Percentiles rank a stretch among this genome's conserved stretches.
phyloP scores from a whole-genome alignment of 1,140 invertebrate species.

The Aporrectodea caliginosa region DNA sequence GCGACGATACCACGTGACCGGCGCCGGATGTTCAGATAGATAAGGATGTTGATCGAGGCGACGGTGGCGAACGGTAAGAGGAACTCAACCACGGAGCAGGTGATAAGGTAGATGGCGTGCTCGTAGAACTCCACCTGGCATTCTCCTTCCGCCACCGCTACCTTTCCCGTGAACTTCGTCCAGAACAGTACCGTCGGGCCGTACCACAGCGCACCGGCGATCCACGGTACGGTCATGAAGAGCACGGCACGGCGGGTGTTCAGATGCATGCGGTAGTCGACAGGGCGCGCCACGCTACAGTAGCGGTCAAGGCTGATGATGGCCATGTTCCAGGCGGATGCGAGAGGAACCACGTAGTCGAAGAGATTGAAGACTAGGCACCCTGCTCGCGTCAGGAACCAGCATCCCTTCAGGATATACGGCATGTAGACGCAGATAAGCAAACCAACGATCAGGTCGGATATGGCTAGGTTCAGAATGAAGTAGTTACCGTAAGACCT shows the following conservation, averaged over 20 bases:
- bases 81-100: slow-evolving; percentile 38
- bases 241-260: slow-evolving; percentile 18
- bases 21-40: slow-evolving; percentile 38
- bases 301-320: slow-evolving; percentile 35
- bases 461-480: slow-evolving; percentile 35
- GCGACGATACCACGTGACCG: slow-evolving; percentile 30
- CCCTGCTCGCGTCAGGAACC: slow-evolving; percentile 24
- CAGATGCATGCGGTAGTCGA: slow-evolving; percentile 32
- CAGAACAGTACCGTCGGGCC: slow-evolving; percentile 40
- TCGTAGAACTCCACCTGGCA: slow-evolving; percentile 40
- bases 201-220: slow-evolving; percentile 36
- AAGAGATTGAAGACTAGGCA: slow-evolving; percentile 32
- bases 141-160: slow-evolving; percentile 34
- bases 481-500: slow-evolving; percentile 35
- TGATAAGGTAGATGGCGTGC: slow-evolving; percentile 34
- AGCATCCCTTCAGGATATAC: slow-evolving; percentile 22
- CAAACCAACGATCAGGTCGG: slow-evolving; percentile 35
- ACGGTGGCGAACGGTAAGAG: slow-evolving; percentile 39
- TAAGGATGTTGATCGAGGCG: slow-evolving; percentile 34
- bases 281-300: slow-evolving; percentile 31
- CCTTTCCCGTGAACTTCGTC: slow-evolving; percentile 33
- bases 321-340: slow-evolving; percentile 32
- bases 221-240: slow-evolving; percentile 36
- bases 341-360: slow-evolving; percentile 34
- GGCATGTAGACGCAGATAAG: slow-evolving; percentile 20